A percentile compares a stretch with the other conserved stretches of the same genome.
These are phyloP conservation scores for Aplidium turbinatum DNA, from an alignment of 23 tunicate genomes.

Conservation along the genomic window DNA sequence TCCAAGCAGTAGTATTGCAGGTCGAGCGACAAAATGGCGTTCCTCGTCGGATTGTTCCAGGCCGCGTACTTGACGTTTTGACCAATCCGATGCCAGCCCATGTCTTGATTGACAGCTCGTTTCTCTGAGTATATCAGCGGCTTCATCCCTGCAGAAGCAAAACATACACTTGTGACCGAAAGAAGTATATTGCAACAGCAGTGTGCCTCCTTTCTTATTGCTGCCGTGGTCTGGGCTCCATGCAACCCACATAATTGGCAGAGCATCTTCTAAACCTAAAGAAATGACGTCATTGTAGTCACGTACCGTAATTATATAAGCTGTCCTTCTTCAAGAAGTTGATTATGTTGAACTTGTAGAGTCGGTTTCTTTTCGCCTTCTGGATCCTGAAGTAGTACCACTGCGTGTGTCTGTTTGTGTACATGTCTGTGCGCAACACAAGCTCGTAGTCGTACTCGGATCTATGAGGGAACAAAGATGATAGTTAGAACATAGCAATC, in stretches of 20 bases:
- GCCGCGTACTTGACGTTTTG: conserved; percentile 71
- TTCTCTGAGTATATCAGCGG: conserved; percentile 87
- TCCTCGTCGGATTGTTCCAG: conserved; percentile 82
- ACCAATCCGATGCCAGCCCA: conserved; percentile 84
- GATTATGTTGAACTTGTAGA: conserved; percentile 86
- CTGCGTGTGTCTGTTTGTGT: conserved; percentile 93
- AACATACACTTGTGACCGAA: not conserved
- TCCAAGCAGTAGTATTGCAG: conserved; percentile 89
- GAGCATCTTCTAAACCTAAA: not conserved
- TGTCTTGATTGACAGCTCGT: conserved; percentile 52
- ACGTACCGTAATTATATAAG: conserved; percentile 86
- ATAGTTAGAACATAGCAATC: no score
- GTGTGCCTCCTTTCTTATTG: not conserved
- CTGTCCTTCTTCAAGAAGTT: conserved; percentile 92
- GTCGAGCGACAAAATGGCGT: conserved; percentile 78
- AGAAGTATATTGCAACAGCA: not conserved
- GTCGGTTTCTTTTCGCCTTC: conserved; percentile 54
- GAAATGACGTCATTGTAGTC: not conserved
- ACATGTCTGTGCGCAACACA: conserved; percentile 92
- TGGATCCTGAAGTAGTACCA: conserved; percentile 91
- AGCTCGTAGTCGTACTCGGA: conserved; percentile 83
- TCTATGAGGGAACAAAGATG: no score
- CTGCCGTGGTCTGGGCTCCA: not conserved
- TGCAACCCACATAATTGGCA: not conserved
- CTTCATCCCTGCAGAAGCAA: conserved; percentile 60